A percentile compares a stretch with the other conserved stretches of the same genome.
Conservation (phyloP, 2,888 invertebrate genomes). For the Tryphoninae sp. region DNA sequence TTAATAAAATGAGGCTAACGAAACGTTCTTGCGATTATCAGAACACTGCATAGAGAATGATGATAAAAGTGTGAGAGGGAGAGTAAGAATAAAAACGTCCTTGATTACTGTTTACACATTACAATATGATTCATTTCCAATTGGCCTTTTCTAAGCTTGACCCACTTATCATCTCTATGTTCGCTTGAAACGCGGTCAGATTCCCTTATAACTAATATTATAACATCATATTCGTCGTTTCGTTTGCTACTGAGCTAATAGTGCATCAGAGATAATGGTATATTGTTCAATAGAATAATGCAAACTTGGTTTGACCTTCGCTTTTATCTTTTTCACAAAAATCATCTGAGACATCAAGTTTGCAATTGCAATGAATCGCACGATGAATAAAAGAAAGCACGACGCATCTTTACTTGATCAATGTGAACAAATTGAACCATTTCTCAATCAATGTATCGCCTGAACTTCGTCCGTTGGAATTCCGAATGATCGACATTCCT, state of each 20-base stretch:
- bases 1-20: conserved; percentile 1
- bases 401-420: not conserved
- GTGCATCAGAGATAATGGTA: conserved; percentile 20
- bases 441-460: not conserved
- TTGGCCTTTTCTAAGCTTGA: conserved; percentile 74
- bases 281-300: conserved; percentile 40
- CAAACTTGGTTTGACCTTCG: not conserved
- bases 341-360: not conserved
- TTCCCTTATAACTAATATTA: conserved; percentile 34
- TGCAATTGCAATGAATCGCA: not conserved
- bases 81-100: conserved; percentile 61
- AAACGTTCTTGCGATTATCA: conserved; percentile 16
- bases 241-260: conserved; percentile 27
- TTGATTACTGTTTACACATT: conserved; percentile 70
- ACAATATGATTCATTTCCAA: conserved; percentile 70
- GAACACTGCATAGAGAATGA: conserved; percentile 15
- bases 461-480: not conserved
- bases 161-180: conserved; percentile 72
- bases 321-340: not conserved
- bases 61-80: conserved; percentile 35
- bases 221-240: conserved; percentile 20
- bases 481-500: not conserved
- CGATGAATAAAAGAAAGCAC: not conserved
- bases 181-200: conserved; percentile 48
- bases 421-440: not conserved